These are phyloP conservation scores for Ceramica pisi DNA, from an alignment of 2,888 invertebrate species.

Conservation along the genomic window DNA sequence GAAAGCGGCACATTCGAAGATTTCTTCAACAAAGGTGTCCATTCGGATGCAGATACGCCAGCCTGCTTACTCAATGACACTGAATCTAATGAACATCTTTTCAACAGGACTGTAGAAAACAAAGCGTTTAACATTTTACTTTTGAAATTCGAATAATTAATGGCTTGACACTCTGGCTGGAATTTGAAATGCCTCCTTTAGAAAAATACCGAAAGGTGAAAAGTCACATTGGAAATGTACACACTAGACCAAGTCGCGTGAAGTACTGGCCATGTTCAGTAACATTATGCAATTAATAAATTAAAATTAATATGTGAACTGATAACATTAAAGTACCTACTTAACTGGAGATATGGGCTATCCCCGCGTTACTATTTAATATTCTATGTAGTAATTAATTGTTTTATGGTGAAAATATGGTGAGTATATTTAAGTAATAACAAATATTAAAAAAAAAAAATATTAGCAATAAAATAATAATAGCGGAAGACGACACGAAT, in stretches of 20 bases:
- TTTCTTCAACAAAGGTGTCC: constrained; percentile 78
- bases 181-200: constrained; percentile 3
- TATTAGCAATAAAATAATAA: not conserved
- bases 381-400: not conserved
- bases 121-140: constrained; percentile 67
- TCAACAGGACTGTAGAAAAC: constrained; percentile 72
- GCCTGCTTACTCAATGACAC: constrained; percentile 71
- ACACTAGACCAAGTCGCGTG: constrained; percentile 47
- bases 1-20: constrained; percentile 66
- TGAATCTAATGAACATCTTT: constrained; percentile 66
- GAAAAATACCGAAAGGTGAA: not conserved
- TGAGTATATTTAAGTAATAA: not conserved
- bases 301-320: constrained; percentile 66
- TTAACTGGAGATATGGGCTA: constrained; percentile 57
- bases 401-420: not conserved
- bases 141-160: constrained; percentile 31
- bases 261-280: constrained; percentile 56
- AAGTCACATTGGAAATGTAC: constrained; percentile 32
- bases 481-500: not conserved
- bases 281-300: constrained; percentile 63
- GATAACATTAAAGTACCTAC: constrained; percentile 66
- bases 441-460: not conserved
- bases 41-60: constrained; percentile 75
- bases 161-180: not conserved
- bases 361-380: constrained; percentile 50